Base-by-base conservation (phyloP, 1,140 invertebrate species). In the Dreissena rostriformis region DNA sequence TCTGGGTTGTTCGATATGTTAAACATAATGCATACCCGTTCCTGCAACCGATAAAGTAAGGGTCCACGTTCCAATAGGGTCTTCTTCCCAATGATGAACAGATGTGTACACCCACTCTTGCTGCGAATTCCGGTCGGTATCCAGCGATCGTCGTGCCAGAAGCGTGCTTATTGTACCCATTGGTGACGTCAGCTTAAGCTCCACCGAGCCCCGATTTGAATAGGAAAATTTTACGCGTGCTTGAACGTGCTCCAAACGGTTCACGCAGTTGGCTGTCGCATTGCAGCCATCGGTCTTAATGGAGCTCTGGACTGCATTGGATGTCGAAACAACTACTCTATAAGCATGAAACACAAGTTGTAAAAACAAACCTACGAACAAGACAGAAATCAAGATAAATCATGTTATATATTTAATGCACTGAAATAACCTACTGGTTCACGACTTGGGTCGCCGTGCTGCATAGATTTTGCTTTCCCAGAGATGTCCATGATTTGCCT, bases 81-180 rank as follows among this genome's bases (percentile, higher is more conserved):
- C 52, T 53, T 74, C 72, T 8, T 53, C 72, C 72, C 72, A 74
- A 26, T 53, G 52, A 24, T 74, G 72, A 14, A 74, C 72, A 14
- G 72, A 74, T 53, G 57, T 74, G 28, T 24, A 53, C 17, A 22
- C 57, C 72, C 72, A 74, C 15, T 52, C 74, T 29, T 39, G 74
- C 24, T 49, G 4, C 14, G 24, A 28, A 39, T 49, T 76, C 12
- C 51, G 15, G 19, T 10, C 19, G 14, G 7, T 14, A 65, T 76
- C 76, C 12, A 8, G 11, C 28, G n/a, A 53, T 24, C 66, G 52
- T 52, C 66, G 17, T 49, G 49, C 55, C 19, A 68, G 39, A 22
- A 79, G n/a, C 17, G 52, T 15, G 0, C 6, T 17, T 17, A 0
- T 22, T 68, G 63, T 79, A 6, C 76, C 76, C 0, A 26, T 24